phyloP scores from a whole-genome alignment of 1,140 invertebrate genomes.

The Macrotrachela quadricornifera region DNA sequence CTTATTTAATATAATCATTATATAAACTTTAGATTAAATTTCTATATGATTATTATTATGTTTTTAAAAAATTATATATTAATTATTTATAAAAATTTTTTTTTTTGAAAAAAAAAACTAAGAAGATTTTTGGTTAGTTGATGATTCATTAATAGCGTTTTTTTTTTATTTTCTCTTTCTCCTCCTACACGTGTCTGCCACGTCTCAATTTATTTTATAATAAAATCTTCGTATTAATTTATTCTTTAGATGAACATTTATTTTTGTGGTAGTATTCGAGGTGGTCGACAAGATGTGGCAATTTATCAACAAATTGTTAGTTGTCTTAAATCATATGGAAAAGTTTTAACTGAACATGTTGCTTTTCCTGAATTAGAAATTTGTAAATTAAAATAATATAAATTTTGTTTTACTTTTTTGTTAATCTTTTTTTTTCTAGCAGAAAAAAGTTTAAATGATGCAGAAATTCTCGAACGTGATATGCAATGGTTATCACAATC shows the following conservation, averaged over 20 bases:
- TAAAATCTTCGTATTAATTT: too few relatives aligned
- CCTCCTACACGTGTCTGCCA: too few relatives aligned
- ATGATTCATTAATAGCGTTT: too few relatives aligned
- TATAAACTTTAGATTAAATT: too few relatives aligned
- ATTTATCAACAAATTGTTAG: slow-evolving; percentile 19
- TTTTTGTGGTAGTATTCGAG: slow-evolving; percentile 27
- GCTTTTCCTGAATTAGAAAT: slow-evolving; percentile 9
- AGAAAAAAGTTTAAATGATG: slow-evolving; percentile 12
- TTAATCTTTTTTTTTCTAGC: slow-evolving; percentile 10
- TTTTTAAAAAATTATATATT: too few relatives aligned
- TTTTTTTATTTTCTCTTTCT: too few relatives aligned
- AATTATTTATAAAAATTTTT: too few relatives aligned
- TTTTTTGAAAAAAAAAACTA: too few relatives aligned
- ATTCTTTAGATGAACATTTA: slow-evolving; percentile 17
- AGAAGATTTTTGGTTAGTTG: too few relatives aligned
- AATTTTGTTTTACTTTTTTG: neutral
- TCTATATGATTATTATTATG: too few relatives aligned
- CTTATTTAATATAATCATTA: too few relatives aligned
- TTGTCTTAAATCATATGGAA: slow-evolving; percentile 19
- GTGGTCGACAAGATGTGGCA: slow-evolving; percentile 20
- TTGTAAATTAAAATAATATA: slow-evolving; percentile 10
- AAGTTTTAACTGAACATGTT: slow-evolving; percentile 25
- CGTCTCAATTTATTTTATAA: too few relatives aligned
- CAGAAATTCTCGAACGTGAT: slow-evolving; percentile 20
- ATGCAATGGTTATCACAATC: slow-evolving; percentile 14